Evolutionary conservation across 2,797 vertebrate genomes (phyloP).

Genomic region (Spea hammondii): DNA sequence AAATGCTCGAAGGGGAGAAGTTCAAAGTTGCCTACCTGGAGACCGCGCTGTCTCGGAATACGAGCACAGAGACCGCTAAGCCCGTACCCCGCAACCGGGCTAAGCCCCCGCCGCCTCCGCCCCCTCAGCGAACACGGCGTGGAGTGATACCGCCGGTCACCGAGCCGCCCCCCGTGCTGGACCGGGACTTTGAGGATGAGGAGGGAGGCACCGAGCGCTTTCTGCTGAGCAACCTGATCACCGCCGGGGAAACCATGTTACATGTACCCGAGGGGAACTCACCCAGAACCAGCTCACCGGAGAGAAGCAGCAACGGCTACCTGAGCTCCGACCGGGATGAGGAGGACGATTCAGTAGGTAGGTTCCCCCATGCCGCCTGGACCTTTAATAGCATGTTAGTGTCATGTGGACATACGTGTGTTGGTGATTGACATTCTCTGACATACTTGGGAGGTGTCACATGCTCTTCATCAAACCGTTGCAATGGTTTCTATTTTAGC

Average conservation of each 20-base stretch:
- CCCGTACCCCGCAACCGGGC: background rate
- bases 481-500: no score
- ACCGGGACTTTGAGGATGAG: slow-evolving; percentile 24
- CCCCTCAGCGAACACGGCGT: background rate
- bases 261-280: slow-evolving; percentile 57
- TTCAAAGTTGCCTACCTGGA: slow-evolving; percentile 91
- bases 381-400: no score
- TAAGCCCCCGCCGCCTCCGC: slow-evolving; percentile 21
- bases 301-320: slow-evolving; percentile 79
- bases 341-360: slow-evolving; percentile 80
- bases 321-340: slow-evolving; percentile 87
- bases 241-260: slow-evolving; percentile 62
- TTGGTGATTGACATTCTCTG: no score
- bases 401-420: no score
- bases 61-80: slow-evolving; percentile 30
- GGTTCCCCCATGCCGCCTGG: slow-evolving; percentile 15
- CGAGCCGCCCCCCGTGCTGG: slow-evolving; percentile 56
- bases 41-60: slow-evolving; percentile 73
- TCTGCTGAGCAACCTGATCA: slow-evolving; percentile 66
- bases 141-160: slow-evolving; percentile 1
- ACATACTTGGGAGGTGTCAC: no score
- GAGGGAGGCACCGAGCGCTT: slow-evolving; percentile 22
- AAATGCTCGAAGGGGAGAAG: slow-evolving; percentile 83
- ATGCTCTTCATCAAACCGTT: no score
- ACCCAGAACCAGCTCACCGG: slow-evolving; percentile 79